These are phyloP conservation scores for Limnephilus auricula DNA, from an alignment of 2,888 invertebrate species.

Conservation along the genomic window DNA sequence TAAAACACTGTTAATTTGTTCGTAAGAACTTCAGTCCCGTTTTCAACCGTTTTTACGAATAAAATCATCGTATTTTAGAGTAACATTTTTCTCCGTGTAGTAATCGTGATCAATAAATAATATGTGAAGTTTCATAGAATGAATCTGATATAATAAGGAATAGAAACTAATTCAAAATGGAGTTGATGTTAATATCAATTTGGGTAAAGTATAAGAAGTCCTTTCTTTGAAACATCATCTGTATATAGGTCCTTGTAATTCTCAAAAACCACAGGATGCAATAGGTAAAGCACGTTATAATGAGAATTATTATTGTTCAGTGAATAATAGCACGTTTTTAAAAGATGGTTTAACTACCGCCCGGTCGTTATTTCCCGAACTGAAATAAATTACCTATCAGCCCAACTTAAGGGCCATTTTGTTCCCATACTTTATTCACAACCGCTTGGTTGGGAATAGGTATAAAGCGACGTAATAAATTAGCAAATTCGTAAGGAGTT, in stretches of 20 bases:
- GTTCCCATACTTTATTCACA: conserved; percentile 27
- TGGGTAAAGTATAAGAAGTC: background rate
- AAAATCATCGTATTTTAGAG: too few relatives aligned
- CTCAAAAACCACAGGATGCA: background rate
- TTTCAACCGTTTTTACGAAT: too few relatives aligned
- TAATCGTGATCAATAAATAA: too few relatives aligned
- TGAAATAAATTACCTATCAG: conserved; percentile 30
- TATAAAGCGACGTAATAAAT: background rate
- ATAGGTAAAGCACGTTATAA: background rate
- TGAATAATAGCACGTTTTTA: background rate
- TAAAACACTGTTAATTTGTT: too few relatives aligned
- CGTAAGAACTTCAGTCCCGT: too few relatives aligned
- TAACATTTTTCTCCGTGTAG: too few relatives aligned
- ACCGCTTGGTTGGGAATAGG: conserved; percentile 5
- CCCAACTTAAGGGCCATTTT: conserved; percentile 9
- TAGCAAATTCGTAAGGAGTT: background rate
- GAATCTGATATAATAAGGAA: too few relatives aligned
- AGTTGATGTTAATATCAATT: background rate
- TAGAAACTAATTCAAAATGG: background rate
- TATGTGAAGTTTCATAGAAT: too few relatives aligned
- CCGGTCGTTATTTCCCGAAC: background rate
- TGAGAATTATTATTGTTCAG: background rate
- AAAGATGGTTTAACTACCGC: conserved; percentile 5
- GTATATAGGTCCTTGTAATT: background rate
- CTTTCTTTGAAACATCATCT: background rate